Evolutionary conservation across 2,113 vertebrate genomes (phyloP).

Genomic region (Micronisus gabar): DNA sequence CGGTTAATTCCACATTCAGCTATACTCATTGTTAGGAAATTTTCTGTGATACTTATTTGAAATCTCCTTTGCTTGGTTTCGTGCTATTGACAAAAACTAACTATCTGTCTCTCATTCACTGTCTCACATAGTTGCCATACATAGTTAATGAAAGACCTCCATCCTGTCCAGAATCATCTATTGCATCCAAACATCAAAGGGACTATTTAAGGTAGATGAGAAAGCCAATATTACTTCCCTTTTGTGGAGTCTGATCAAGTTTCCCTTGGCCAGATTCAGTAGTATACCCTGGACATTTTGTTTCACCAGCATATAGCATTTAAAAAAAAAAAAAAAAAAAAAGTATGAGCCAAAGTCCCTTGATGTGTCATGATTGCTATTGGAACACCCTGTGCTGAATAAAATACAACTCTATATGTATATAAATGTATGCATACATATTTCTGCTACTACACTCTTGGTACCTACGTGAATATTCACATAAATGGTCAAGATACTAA

Average conservation of each 20-base stretch:
- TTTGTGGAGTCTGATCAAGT: background rate
- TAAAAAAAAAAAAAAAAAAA: background rate
- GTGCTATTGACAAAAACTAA: background rate
- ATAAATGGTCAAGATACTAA: background rate
- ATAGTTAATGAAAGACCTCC: background rate
- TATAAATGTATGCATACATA: background rate
- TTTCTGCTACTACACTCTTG: background rate
- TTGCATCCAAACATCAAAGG: background rate
- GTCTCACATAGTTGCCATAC: background rate
- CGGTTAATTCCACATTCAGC: background rate
- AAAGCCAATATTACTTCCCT: background rate
- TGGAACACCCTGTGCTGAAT: background rate
- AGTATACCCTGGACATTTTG: background rate
- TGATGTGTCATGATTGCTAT: background rate
- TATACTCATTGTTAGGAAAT: background rate
- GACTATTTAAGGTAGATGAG: background rate
- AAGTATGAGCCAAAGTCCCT: no score
- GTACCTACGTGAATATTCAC: background rate
- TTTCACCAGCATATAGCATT: background rate
- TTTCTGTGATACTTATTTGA: background rate
- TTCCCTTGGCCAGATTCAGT: background rate
- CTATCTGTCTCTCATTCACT: fast-evolving
- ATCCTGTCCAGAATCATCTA: background rate
- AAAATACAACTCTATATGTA: background rate
- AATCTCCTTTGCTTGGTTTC: background rate